Conservation (phyloP, 2,888 invertebrate species). For the Sclerodermus sp. region DNA sequence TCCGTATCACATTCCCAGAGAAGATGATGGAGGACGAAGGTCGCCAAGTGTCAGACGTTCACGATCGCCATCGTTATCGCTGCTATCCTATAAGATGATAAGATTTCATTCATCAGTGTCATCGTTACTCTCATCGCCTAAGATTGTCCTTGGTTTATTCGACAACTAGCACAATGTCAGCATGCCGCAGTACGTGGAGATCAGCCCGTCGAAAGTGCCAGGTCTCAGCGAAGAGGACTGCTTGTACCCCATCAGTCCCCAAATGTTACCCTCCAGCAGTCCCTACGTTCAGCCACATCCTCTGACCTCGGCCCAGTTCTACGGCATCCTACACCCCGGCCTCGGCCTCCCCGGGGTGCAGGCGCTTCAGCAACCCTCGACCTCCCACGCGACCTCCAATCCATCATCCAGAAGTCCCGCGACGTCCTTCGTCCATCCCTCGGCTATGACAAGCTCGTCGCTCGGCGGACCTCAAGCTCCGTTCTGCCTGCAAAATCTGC, state of each 20-base stretch:
- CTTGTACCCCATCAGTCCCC: constrained; percentile 52
- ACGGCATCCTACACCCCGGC: constrained; percentile 37
- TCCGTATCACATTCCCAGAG: too few species aligned
- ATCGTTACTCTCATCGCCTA: too few species aligned
- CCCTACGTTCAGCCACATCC: constrained; percentile 52
- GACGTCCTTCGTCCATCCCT: constrained; percentile 33
- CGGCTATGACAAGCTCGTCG: constrained; percentile 18
- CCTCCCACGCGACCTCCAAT: constrained; percentile 2
- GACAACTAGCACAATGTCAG: constrained; percentile 49
- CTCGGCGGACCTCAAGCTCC: constrained; percentile 18
- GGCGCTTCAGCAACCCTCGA: constrained; percentile 13
- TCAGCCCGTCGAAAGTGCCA: constrained; percentile 39
- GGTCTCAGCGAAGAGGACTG: constrained; percentile 52
- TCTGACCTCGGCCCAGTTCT: constrained; percentile 45
- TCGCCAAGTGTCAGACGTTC: too few species aligned
- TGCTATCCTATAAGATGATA: too few species aligned
- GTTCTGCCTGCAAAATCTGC: constrained; percentile 36
- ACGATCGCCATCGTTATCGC: too few species aligned
- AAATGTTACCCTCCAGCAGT: constrained; percentile 44
- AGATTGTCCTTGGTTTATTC: constrained; percentile 34
- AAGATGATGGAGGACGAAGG: too few species aligned
- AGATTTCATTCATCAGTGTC: too few species aligned
- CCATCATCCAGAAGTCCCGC: constrained; percentile 14
- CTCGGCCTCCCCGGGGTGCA: not conserved
- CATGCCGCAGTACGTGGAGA: constrained; percentile 52